Evolutionary conservation across 2,797 vertebrate species (phyloP), one percentile per base, ranked within the genome.

Genomic region (Lateolabrax maculatus): DNA sequence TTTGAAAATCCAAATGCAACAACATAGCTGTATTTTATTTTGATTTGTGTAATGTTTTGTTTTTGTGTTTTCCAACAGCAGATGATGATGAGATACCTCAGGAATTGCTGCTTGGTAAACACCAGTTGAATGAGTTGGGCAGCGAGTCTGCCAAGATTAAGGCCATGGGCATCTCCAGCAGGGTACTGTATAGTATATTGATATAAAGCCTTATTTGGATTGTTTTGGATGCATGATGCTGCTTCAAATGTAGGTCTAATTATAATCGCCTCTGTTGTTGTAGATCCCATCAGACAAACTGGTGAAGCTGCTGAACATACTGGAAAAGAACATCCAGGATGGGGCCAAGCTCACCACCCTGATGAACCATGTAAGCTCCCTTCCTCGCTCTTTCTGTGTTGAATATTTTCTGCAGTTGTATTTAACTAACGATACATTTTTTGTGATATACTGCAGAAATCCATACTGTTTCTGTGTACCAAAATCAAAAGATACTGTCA

Each of bases 61-160:
- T 61, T n/a, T 36, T 84, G 8, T 79, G 9, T 85, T 43, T 65
- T 77, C 25, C 63, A 77, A 68, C 90, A 78, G 85, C 84, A 80
- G 98, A 98, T 77, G 98, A 99, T 87, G 98, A 99, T 90, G 98
- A 99, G 93, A 98, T 98, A 93, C 98, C 98, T 90, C 97, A 98
- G 84, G 98, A 99, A 91, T 80, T 99, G 66, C 91, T 99, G 49
- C 94, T 99, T 74, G 97, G 98, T 77, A 99, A 99, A 86, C 97
- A 99, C 94, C 98, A 99, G 84, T 94, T 99, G 87, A 98, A 89
- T 90, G 98, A 99, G 86, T 88, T 99, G 77, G 96, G 97, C 86
- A 99, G 98, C 49, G 98, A 99, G 93, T 99, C 98, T 39, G 98
- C 98, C 80, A 99, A 99, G 95, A 98, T 99, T 83, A 99, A 99